These are phyloP conservation scores for Propsilocerus akamusi DNA, from an alignment of 1,140 invertebrate genomes.

Conservation along the genomic window DNA sequence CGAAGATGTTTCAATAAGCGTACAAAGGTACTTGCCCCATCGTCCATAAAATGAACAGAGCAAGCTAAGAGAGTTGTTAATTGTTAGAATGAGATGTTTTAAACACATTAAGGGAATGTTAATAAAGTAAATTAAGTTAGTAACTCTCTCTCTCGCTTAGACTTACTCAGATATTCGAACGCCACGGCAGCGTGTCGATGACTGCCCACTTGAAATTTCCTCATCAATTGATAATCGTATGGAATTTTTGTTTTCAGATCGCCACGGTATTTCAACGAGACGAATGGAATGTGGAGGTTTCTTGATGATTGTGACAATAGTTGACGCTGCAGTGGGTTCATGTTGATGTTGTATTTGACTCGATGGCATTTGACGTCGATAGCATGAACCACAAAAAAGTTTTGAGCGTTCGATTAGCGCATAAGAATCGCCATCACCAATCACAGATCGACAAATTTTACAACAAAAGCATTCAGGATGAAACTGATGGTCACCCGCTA, in stretches of 20 bases:
- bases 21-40: conserved; percentile 19
- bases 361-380: conserved; percentile 33
- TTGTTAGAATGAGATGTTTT: not conserved
- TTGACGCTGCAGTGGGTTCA: not conserved
- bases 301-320: not conserved
- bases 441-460: conserved; percentile 56
- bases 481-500: conserved; percentile 84
- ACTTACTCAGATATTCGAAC: conserved; percentile 42
- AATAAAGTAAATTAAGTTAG: conserved; percentile 6
- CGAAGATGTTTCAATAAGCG: conserved; percentile 17
- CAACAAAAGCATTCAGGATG: conserved; percentile 92
- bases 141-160: conserved; percentile 4
- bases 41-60: conserved; percentile 10
- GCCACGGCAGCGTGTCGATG: conserved; percentile 25
- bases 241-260: conserved; percentile 15
- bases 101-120: conserved; percentile 4
- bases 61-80: not conserved
- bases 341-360: conserved; percentile 3
- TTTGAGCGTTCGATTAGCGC: conserved; percentile 74
- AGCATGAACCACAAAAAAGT: conserved; percentile 58
- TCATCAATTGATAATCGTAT: conserved; percentile 22
- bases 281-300: conserved; percentile 57
- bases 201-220: conserved; percentile 35
- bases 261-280: conserved; percentile 51
- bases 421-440: conserved; percentile 83